Evolutionary conservation across 2,797 vertebrate genomes (phyloP).

Genomic region (Alectoris magna): DNA sequence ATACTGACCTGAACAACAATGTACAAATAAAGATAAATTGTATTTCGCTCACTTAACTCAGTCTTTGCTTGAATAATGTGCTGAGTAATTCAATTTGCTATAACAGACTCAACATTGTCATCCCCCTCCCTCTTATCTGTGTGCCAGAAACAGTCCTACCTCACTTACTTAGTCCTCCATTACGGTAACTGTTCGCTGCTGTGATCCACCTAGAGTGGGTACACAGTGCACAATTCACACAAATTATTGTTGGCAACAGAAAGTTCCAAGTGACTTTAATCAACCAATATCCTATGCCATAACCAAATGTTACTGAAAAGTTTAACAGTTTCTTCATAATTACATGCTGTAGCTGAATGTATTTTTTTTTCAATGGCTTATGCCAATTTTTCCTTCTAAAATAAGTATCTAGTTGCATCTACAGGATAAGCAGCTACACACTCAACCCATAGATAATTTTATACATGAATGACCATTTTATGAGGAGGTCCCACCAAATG

Average conservation of each 20-base stretch:
- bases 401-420: background rate
- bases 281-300: background rate
- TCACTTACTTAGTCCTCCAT: background rate
- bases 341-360: background rate
- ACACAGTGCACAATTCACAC: background rate
- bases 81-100: slow-evolving; percentile 27
- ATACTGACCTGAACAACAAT: background rate
- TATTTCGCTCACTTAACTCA: background rate
- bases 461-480: background rate
- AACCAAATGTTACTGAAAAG: background rate
- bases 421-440: background rate
- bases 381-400: background rate
- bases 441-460: background rate
- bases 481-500: background rate
- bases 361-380: background rate
- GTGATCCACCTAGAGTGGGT: background rate
- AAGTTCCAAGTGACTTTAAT: background rate
- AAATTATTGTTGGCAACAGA: background rate
- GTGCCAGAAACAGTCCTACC: background rate
- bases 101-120: background rate
- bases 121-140: background rate
- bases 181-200: background rate
- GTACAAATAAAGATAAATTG: slow-evolving; percentile 10
- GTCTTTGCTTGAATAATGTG: background rate
- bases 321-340: background rate